Conservation (phyloP, 2,888 invertebrate species). For the Epirrhoe tristata region DNA sequence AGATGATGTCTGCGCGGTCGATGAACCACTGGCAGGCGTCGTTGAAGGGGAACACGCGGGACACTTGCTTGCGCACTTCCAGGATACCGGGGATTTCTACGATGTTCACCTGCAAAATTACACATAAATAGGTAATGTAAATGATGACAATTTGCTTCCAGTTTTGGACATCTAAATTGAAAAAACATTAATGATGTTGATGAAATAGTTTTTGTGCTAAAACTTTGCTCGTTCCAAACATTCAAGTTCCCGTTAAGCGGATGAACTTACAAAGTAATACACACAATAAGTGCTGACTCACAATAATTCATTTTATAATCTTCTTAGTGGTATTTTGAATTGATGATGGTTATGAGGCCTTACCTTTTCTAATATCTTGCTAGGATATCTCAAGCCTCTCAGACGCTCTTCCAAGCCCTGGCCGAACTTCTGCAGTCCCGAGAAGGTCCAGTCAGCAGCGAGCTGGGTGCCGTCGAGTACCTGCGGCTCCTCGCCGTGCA, state of each 20-base stretch:
- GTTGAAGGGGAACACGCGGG: slow-evolving; percentile 96
- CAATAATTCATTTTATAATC: too few relatives aligned
- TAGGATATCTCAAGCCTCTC: slow-evolving; percentile 92
- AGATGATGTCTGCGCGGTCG: slow-evolving; percentile 97
- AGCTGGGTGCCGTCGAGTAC: slow-evolving; percentile 96
- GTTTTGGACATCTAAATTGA: too few relatives aligned
- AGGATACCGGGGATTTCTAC: slow-evolving; percentile 98
- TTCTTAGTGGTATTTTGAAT: too few relatives aligned
- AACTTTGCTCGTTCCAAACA: too few relatives aligned
- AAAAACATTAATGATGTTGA: too few relatives aligned
- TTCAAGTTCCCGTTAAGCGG: too few relatives aligned
- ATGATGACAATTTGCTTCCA: neutral
- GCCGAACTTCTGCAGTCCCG: slow-evolving; percentile 97
- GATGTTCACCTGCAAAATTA: slow-evolving; percentile 91
- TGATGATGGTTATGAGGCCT: neutral
- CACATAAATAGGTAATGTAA: neutral
- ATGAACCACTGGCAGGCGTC: slow-evolving; percentile 99
- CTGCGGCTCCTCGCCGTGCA: slow-evolving; percentile 94
- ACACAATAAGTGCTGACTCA: too few relatives aligned
- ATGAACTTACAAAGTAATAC: too few relatives aligned
- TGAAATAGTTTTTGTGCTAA: too few relatives aligned
- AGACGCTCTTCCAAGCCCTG: slow-evolving; percentile 96
- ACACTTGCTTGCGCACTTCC: slow-evolving; percentile 96
- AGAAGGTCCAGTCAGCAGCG: slow-evolving; percentile 97
- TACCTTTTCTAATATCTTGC: slow-evolving; percentile 95